Evolutionary conservation across 2,113 vertebrate genomes (phyloP).

Genomic region (Noturus placidus): DNA sequence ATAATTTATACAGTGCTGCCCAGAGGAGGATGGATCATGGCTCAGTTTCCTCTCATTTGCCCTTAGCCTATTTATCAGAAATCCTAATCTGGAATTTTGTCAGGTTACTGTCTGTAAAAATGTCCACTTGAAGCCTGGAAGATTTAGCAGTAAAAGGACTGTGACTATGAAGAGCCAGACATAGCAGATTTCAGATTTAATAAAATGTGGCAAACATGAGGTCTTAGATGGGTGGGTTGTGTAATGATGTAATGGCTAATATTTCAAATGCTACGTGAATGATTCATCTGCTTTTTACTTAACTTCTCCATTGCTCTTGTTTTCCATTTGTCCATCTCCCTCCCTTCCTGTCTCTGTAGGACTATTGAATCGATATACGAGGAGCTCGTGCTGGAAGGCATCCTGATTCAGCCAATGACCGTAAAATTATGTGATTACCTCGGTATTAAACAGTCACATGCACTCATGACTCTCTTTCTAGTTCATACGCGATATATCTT

Average conservation of each 20-base stretch:
- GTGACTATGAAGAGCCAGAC: not conserved
- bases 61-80: not conserved
- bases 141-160: constrained; percentile 12
- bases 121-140: not conserved
- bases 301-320: constrained; percentile 18
- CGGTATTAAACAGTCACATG: constrained; percentile 62
- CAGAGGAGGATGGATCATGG: not conserved
- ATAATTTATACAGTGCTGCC: constrained; percentile 2
- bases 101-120: constrained; percentile 5
- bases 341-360: constrained; percentile 59
- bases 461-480: not conserved
- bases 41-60: not conserved
- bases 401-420: constrained; percentile 72
- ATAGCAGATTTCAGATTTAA: not conserved
- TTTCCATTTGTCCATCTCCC: constrained; percentile 12
- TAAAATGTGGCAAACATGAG: not conserved
- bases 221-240: constrained; percentile 7
- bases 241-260: constrained; percentile 18
- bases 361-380: constrained; percentile 79
- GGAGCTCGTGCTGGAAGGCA: constrained; percentile 75
- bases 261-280: constrained; percentile 2
- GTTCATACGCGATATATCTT: not conserved
- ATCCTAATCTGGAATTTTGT: not conserved
- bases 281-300: constrained; percentile 6
- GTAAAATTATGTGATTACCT: constrained; percentile 78